A percentile compares a stretch with the other conserved stretches of the same genome.
phyloP scores from a whole-genome alignment of 2,888 invertebrate species.

The Chesias legatella region DNA sequence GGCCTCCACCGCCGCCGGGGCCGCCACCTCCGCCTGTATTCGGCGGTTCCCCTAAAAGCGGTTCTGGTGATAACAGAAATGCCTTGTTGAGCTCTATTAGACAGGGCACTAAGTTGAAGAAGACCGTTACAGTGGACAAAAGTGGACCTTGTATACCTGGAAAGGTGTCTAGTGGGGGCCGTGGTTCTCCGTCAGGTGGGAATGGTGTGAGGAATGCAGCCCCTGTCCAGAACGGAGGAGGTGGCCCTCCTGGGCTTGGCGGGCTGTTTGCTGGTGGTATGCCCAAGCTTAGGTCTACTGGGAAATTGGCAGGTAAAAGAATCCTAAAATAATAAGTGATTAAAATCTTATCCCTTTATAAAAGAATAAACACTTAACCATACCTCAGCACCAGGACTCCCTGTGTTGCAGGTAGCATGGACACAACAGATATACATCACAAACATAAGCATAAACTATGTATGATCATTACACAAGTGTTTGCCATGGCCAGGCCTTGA shows the following conservation, averaged over 20 bases:
- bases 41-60: conserved; percentile 63
- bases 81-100: conserved; percentile 90
- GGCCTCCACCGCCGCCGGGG: conserved; percentile 83
- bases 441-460: no score
- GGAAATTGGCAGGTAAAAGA: conserved; percentile 69
- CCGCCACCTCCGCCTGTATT: conserved; percentile 79
- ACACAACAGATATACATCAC: no score
- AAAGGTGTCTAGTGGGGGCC: conserved; percentile 62
- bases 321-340: no score
- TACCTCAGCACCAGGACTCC: no score
- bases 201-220: conserved; percentile 55
- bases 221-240: conserved; percentile 63
- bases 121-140: conserved; percentile 93
- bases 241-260: conserved; percentile 76
- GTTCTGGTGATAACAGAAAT: conserved; percentile 82
- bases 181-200: conserved; percentile 48
- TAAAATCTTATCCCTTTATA: no score
- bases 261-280: conserved; percentile 91
- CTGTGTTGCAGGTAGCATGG: no score
- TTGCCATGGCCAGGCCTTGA: no score
- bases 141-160: conserved; percentile 90
- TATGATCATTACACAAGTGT: no score
- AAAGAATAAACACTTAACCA: no score
- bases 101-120: conserved; percentile 89
- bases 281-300: conserved; percentile 89